These are phyloP conservation scores for Tetramorium simillimum DNA, from an alignment of 1,140 invertebrate genomes.

Conservation along the genomic window DNA sequence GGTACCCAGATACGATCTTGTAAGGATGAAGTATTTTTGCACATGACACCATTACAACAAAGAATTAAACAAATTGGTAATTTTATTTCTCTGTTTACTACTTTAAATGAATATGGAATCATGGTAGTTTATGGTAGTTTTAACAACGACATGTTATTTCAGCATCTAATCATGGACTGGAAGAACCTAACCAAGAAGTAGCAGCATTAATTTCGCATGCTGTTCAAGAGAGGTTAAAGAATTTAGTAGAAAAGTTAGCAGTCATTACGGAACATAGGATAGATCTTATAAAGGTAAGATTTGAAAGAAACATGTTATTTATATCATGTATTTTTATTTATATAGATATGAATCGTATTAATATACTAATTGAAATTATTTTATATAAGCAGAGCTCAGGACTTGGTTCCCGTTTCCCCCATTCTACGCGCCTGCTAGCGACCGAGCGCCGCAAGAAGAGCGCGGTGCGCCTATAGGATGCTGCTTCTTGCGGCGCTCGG, in stretches of 20 bases:
- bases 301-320: neutral
- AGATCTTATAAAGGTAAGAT: conserved; percentile 93
- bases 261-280: conserved; percentile 97
- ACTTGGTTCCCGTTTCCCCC: no score
- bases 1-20: conserved; percentile 98
- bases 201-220: conserved; percentile 97
- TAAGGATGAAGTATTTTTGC: conserved; percentile 97
- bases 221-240: conserved; percentile 97
- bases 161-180: conserved; percentile 92
- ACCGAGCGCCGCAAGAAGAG: no score
- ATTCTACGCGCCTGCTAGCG: no score
- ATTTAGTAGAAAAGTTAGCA: conserved; percentile 96
- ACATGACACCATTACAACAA: conserved; percentile 91
- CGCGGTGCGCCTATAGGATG: no score
- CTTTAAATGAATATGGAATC: neutral
- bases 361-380: conserved; percentile 20
- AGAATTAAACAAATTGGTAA: conserved; percentile 92
- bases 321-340: neutral
- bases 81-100: neutral
- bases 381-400: no score
- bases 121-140: no score
- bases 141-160: conserved; percentile 72
- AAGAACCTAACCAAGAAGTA: conserved; percentile 95
- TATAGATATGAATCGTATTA: neutral
- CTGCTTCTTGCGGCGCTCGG: no score